Conservation (phyloP, 2,888 invertebrate genomes). For the Torymus auratus region DNA sequence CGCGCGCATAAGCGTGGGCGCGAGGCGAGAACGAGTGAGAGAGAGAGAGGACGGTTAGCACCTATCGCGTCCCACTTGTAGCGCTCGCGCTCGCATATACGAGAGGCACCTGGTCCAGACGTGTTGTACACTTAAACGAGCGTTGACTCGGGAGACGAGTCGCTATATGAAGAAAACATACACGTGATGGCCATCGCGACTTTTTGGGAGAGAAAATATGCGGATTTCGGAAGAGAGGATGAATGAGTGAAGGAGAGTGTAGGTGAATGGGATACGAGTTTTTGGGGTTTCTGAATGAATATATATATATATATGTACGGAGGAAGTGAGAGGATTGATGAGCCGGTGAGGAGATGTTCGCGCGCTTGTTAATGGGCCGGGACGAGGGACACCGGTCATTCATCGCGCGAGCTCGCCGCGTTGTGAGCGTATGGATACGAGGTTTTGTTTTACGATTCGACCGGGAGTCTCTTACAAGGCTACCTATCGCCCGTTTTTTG, state of each 20-base stretch:
- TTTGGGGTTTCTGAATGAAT: constrained; percentile 50
- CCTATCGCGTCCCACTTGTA: no score
- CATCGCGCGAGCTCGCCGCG: neutral
- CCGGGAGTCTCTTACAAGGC: no score
- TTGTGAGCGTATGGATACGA: neutral
- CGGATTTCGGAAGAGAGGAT: constrained; percentile 2
- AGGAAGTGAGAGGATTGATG: neutral
- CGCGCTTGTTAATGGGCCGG: constrained; percentile 39
- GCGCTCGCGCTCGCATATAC: no score
- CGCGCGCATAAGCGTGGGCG: constrained; percentile 42
- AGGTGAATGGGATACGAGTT: neutral
- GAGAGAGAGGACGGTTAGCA: neutral
- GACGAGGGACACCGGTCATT: neutral
- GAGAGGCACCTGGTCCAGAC: constrained; percentile 62
- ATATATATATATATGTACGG: constrained; percentile 4
- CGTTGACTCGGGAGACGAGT: constrained; percentile 61
- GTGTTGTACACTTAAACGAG: constrained; percentile 63
- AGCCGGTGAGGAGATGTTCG: constrained; percentile 35
- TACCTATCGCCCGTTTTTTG: no score
- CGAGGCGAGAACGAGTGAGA: neutral
- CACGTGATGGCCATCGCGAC: no score
- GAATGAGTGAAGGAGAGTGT: no score
- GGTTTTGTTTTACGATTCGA: no score
- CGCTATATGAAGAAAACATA: no score
- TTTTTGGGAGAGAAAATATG: neutral